Evolutionary conservation across 2,797 vertebrate species (phyloP), one percentile per base, ranked within the genome.

Genomic region (Microctenopoma lineatum): DNA sequence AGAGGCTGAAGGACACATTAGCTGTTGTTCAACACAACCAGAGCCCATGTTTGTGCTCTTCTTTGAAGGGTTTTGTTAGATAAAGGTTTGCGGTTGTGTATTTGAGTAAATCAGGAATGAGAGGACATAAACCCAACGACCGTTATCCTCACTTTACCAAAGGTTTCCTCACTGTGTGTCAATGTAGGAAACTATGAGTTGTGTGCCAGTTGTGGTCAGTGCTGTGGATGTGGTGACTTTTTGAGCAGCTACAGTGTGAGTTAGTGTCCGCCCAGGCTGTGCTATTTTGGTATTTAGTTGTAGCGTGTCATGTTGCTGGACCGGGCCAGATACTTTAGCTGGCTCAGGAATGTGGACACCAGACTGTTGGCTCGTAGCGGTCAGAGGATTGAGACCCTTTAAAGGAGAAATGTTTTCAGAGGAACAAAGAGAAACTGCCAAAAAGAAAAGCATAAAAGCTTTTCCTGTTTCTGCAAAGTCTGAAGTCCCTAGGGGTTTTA

Each of bases 211-310:
- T 45, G 36, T 42, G 36, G 45, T 59, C 66, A 29, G 57, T 38
- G 46, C 34, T 75, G 66, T 64, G 67, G 58, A 67, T 70, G 29
- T 29, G 7, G 45, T 47, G 53, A 80, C 69, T 59, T 70, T 50
- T 73, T 72, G 65, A 70, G 63, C 48, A 27, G 72, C 57, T 52
- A 53, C 57, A 60, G 42, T 42, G 21, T 66, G 74, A 81, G 63
- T 78, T 75, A 67, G 75, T 16, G 29, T 84, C 79, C 85, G 44
- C 42, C 60, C 75, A 54, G 3, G 7, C 53, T 34, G 47, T 44
- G 80, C 81, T 90, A 83, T 87, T 87, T 83, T 62, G 65, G 85
- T 88, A 18, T 72, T 62, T 56, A 59, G 76, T 84, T 80, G 79
- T 86, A 53, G 65, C 60, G 83, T 84, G 86, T 89, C 84, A 52